phyloP scores from a whole-genome alignment of 2,888 invertebrate species.

The Myathropa florea region DNA sequence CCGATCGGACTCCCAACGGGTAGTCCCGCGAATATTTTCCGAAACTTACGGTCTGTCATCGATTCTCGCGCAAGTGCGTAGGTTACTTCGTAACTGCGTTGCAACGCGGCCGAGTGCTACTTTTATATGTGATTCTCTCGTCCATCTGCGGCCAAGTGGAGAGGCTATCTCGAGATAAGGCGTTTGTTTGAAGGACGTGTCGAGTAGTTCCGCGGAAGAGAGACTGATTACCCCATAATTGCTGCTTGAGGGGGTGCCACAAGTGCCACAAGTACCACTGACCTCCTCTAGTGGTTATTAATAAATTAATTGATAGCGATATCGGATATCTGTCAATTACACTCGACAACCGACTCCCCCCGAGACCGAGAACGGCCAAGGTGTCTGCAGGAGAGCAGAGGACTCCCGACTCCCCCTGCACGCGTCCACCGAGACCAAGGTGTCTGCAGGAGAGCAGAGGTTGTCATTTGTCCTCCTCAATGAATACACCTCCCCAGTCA shows the following conservation, averaged over 20 bases:
- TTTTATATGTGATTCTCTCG: not conserved
- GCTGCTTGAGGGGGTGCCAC: not conserved
- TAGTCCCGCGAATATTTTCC: not conserved
- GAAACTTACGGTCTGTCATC: not conserved
- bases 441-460: not conserved
- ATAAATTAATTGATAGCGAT: slow-evolving; percentile 8
- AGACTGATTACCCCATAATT: slow-evolving; percentile 29
- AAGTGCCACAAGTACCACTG: slow-evolving; percentile 25
- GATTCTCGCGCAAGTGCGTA: not conserved
- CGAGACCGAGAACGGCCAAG: not conserved
- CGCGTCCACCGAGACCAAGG: not conserved
- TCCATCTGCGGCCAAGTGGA: not conserved
- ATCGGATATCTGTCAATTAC: not conserved
- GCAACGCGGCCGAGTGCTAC: not conserved
- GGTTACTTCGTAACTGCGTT: not conserved
- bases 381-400: not conserved
- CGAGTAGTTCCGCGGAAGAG: slow-evolving; percentile 25
- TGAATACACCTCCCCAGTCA: not conserved
- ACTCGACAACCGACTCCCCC: not conserved
- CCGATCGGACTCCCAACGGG: not conserved
- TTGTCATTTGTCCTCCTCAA: not conserved
- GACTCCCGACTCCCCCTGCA: not conserved
- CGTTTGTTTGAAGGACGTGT: slow-evolving; percentile 22
- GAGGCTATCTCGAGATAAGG: slow-evolving; percentile 18
- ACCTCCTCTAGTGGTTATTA: not conserved